Evolutionary conservation across 2,888 invertebrate genomes (phyloP).

Genomic region (Drosophila colorata): DNA sequence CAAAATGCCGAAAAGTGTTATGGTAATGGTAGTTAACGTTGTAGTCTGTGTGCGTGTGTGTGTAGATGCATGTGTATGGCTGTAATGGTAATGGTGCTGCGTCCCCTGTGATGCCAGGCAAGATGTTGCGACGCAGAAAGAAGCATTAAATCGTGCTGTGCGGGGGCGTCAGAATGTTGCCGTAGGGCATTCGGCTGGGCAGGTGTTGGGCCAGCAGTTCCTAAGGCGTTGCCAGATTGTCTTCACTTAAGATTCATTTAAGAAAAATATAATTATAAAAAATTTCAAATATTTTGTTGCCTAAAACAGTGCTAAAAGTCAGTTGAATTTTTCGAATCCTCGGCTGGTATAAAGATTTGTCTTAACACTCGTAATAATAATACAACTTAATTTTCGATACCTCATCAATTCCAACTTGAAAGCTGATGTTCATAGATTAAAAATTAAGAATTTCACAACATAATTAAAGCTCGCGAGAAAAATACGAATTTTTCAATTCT

Average conservation of each 20-base stretch:
- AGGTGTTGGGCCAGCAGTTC: conserved; percentile 34
- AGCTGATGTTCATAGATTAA: no score
- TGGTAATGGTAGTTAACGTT: conserved; percentile 46
- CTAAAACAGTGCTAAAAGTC: no score
- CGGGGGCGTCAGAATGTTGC: conserved; percentile 44
- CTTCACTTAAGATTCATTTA: background rate
- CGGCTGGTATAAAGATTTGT: no score
- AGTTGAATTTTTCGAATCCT: no score
- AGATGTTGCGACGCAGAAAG: conserved; percentile 60
- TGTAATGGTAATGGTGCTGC: conserved; percentile 29
- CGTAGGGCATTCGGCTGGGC: conserved; percentile 61
- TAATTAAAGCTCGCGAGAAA: no score
- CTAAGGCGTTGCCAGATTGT: conserved; percentile 52
- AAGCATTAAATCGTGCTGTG: conserved; percentile 42
- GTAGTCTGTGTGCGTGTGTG: conserved; percentile 1
- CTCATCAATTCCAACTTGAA: no score
- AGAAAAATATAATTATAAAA: no score
- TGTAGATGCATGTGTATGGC: background rate
- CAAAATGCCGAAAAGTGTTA: conserved; percentile 68
- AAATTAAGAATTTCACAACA: no score
- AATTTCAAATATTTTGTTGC: no score
- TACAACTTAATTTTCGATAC: no score
- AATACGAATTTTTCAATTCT: no score
- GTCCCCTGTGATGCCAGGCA: conserved; percentile 24
- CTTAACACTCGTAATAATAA: no score